Evolutionary conservation across 2,888 invertebrate species (phyloP).

Genomic region (Xiphydria camelus): DNA sequence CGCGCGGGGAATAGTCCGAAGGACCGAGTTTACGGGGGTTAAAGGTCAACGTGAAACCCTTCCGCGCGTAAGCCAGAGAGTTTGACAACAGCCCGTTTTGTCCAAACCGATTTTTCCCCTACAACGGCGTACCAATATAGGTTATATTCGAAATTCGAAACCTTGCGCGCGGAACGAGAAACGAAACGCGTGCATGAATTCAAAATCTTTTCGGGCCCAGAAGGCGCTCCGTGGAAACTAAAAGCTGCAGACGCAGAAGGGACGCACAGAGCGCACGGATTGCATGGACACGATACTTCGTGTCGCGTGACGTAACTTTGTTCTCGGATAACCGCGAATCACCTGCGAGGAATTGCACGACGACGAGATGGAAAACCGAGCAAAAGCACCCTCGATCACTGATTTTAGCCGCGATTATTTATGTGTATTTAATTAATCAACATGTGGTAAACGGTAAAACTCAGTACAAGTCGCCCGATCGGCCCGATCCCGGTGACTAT

Average conservation of each 20-base stretch:
- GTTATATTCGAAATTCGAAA: constrained; percentile 1
- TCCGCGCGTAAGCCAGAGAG: constrained; percentile 6
- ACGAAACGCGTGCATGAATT: too few species aligned
- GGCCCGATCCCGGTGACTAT: constrained; percentile 46
- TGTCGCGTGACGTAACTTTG: constrained; percentile 16
- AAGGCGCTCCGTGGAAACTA: too few species aligned
- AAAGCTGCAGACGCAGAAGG: not conserved
- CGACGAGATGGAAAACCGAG: constrained; percentile 18
- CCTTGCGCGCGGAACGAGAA: too few species aligned
- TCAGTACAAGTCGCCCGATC: constrained; percentile 43
- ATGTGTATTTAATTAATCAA: constrained; percentile 41
- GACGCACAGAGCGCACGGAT: constrained; percentile 3
- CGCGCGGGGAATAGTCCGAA: not conserved
- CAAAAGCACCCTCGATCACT: constrained; percentile 22
- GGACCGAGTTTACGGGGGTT: constrained; percentile 1
- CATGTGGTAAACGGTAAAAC: constrained; percentile 45
- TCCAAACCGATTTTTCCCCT: not conserved
- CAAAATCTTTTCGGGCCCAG: too few species aligned
- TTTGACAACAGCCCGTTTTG: constrained; percentile 14
- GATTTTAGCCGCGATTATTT: constrained; percentile 25
- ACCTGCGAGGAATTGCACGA: constrained; percentile 17
- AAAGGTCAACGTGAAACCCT: constrained; percentile 9
- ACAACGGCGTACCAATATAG: too few species aligned
- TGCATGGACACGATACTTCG: constrained; percentile 2
- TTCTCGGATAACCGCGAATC: constrained; percentile 4